phyloP scores from a whole-genome alignment of 2,113 vertebrate genomes.

The Marmota flaviventris region DNA sequence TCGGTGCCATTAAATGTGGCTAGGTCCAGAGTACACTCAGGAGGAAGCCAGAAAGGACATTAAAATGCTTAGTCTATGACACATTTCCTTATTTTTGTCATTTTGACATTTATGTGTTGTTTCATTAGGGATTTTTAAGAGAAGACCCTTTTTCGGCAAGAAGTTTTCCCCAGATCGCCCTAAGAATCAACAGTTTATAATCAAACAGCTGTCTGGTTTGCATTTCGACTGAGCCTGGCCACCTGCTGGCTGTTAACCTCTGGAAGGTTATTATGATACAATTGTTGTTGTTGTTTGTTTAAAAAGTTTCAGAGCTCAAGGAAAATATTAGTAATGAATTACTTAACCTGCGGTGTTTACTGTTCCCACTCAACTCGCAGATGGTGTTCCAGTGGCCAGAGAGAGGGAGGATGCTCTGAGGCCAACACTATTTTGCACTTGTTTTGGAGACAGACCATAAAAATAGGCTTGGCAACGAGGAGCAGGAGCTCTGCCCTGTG shows the following conservation, averaged over 20 bases:
- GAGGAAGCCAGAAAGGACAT: slow-evolving; percentile 88
- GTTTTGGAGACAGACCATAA: slow-evolving; percentile 86
- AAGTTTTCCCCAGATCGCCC: slow-evolving; percentile 80
- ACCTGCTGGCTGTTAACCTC: slow-evolving; percentile 90
- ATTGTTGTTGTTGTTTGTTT: slow-evolving; percentile 89
- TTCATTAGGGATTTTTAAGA: slow-evolving; percentile 85
- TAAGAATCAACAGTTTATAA: slow-evolving; percentile 85
- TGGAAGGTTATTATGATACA: slow-evolving; percentile 88
- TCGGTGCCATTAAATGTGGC: slow-evolving; percentile 86
- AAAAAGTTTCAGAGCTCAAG: slow-evolving; percentile 88
- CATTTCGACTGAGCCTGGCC: slow-evolving; percentile 84
- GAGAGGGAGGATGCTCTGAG: slow-evolving; percentile 77
- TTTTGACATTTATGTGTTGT: slow-evolving; percentile 90
- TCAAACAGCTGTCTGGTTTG: slow-evolving; percentile 84
- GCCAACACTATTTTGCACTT: slow-evolving; percentile 85
- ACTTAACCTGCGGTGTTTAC: slow-evolving; percentile 89
- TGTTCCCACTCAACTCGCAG: slow-evolving; percentile 86
- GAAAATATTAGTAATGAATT: slow-evolving; percentile 90
- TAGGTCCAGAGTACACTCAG: slow-evolving; percentile 82
- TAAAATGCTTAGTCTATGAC: slow-evolving; percentile 90
- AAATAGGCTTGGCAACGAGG: slow-evolving; percentile 83
- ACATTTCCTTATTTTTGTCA: slow-evolving; percentile 89
- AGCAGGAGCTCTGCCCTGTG: slow-evolving; percentile 17
- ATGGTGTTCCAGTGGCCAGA: slow-evolving; percentile 84
- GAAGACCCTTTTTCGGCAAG: slow-evolving; percentile 85